A percentile compares a stretch with the other conserved stretches of the same genome.
Evolutionary conservation across 2,888 invertebrate species (phyloP).

Genomic region (Trypoxylon attenuatum): DNA sequence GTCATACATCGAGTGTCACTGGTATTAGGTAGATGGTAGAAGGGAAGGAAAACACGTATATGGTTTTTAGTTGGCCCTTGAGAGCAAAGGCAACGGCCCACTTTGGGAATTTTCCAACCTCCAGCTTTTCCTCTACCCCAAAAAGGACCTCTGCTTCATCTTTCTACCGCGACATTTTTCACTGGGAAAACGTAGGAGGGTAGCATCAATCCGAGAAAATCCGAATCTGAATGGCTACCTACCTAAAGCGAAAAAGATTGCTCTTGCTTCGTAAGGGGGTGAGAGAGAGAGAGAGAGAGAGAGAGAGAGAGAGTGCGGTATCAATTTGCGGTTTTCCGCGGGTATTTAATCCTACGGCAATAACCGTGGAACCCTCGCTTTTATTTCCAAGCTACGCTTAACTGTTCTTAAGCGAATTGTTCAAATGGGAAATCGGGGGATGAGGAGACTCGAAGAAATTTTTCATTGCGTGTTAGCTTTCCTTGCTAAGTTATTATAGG

Average conservation of each 20-base stretch:
- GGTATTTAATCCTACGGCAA: neutral
- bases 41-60: constrained; percentile 27
- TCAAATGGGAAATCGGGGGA: no score
- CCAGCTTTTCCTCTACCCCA: no score
- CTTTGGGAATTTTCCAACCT: no score
- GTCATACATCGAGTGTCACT: constrained; percentile 61
- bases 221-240: neutral
- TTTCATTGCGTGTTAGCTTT: no score
- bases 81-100: constrained; percentile 18
- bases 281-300: no score
- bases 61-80: constrained; percentile 36
- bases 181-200: neutral
- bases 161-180: neutral
- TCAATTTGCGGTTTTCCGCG: constrained; percentile 6
- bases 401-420: no score
- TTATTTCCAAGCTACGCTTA: no score
- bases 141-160: neutral
- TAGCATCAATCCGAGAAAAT: constrained; percentile 2
- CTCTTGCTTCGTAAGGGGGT: no score
- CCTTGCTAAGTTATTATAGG: no score
- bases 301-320: constrained; percentile 31
- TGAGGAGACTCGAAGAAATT: no score
- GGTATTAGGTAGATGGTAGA: no score
- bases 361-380: neutral
- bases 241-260: constrained; percentile 2